These are phyloP conservation scores for Nematostella vectensis DNA, from an alignment of 92 coral and sea anemone species.

Conservation along the genomic window DNA sequence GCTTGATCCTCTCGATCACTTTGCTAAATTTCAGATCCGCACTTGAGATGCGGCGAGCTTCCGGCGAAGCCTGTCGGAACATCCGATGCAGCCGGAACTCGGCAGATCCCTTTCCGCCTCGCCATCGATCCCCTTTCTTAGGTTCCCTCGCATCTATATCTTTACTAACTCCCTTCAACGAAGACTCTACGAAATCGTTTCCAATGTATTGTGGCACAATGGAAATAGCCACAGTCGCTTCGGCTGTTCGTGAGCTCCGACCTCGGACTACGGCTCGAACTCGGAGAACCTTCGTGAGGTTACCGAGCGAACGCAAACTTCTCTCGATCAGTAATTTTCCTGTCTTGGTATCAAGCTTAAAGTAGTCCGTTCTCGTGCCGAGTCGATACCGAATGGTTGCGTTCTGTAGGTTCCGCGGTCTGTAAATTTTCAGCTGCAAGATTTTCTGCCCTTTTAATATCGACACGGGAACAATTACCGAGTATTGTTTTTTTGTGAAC, in stretches of 20 bases:
- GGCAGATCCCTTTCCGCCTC: slow-evolving; percentile 20
- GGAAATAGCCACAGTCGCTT: slow-evolving; percentile 57
- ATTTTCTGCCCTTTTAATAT: slow-evolving; percentile 43
- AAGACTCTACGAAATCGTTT: slow-evolving; percentile 59
- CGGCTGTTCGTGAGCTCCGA: slow-evolving; percentile 25
- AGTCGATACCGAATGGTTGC: slow-evolving; percentile 35
- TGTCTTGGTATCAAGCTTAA: slow-evolving; percentile 16
- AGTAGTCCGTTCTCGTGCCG: slow-evolving; percentile 24
- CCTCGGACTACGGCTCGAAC: slow-evolving; percentile 33
- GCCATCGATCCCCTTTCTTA: slow-evolving; percentile 15
- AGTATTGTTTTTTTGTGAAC: slow-evolving; percentile 52
- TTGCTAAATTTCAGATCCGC: slow-evolving; percentile 74
- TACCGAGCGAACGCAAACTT: slow-evolving; percentile 16
- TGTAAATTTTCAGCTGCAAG: slow-evolving; percentile 42
- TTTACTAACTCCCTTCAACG: slow-evolving; percentile 52
- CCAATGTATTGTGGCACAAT: slow-evolving; percentile 82
- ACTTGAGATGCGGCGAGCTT: slow-evolving; percentile 70
- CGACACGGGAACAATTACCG: slow-evolving; percentile 57
- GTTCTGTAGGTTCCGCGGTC: slow-evolving; percentile 10
- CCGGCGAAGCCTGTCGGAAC: slow-evolving; percentile 77
- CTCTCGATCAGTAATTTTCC: slow-evolving; percentile 36
- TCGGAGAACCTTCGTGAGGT: slow-evolving; percentile 31
- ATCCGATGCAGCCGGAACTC: slow-evolving; percentile 87
- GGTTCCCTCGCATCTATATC: slow-evolving; percentile 16
- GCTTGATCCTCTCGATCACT: slow-evolving; percentile 66